These are phyloP conservation scores for Entomobrya multifasciata DNA, from an alignment of 2,888 invertebrate genomes.

Conservation along the genomic window DNA sequence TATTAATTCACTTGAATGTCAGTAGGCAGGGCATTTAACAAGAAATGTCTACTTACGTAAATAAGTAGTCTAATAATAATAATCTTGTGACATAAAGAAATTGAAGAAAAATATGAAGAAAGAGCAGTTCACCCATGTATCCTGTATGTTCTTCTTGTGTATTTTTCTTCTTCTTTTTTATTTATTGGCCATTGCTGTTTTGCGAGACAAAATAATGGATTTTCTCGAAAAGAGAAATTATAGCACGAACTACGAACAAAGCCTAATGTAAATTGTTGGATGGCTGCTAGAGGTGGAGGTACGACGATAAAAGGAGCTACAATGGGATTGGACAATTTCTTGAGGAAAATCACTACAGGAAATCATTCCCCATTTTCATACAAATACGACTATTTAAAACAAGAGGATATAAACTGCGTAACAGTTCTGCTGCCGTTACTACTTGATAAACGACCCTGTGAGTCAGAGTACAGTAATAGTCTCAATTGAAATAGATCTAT, in stretches of 20 bases:
- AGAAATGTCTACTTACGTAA: too few relatives aligned
- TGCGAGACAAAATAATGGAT: constrained; percentile 38
- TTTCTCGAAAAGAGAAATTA: constrained; percentile 10
- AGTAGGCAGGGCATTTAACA: too few relatives aligned
- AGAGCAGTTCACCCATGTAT: too few relatives aligned
- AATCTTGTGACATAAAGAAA: constrained; percentile 5
- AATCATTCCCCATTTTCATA: constrained; percentile 46
- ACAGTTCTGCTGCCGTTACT: not conserved
- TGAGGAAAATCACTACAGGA: constrained; percentile 39
- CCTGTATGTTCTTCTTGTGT: too few relatives aligned
- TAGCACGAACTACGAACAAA: not conserved
- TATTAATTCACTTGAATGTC: not conserved
- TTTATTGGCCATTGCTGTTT: constrained; percentile 38
- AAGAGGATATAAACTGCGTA: not conserved
- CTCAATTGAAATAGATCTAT: constrained; percentile 48
- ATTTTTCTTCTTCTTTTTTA: not conserved
- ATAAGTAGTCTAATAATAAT: not conserved
- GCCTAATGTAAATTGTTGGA: not conserved
- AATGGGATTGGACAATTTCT: constrained; percentile 4
- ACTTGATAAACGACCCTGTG: constrained; percentile 27
- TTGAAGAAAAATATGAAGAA: not conserved
- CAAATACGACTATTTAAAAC: constrained; percentile 21
- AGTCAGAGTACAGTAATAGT: constrained; percentile 21
- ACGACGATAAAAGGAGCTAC: not conserved
- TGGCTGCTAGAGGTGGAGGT: not conserved